A percentile compares a stretch with the other conserved stretches of the same genome.
Conservation (phyloP, 2,113 vertebrate genomes). For the Hypocryptadius cinnamomeus region DNA sequence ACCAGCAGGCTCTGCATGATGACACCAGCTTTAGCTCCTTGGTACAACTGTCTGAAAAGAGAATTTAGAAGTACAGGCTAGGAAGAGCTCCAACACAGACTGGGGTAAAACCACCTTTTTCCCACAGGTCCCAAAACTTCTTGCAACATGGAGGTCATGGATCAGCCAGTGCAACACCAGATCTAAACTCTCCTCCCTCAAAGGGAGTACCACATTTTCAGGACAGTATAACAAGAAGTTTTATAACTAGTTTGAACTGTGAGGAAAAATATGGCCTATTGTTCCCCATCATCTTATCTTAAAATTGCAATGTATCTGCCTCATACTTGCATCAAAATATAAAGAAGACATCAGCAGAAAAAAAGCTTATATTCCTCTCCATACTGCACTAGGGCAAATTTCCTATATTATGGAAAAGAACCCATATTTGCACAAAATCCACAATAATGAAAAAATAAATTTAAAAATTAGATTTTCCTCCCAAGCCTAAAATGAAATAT, state of each 20-base stretch:
- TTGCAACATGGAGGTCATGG: accelerated
- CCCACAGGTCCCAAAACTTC: not conserved
- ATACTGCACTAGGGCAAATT: not conserved
- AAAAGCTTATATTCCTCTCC: not conserved
- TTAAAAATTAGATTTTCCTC: not conserved
- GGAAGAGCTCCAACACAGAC: not conserved
- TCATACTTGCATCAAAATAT: not conserved
- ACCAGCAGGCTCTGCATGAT: not conserved
- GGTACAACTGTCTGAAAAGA: not conserved
- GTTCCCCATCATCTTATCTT: not conserved
- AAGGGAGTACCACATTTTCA: not conserved
- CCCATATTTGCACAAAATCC: not conserved
- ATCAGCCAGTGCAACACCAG: not conserved
- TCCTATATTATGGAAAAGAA: not conserved
- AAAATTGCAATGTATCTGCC: not conserved
- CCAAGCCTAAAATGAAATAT: not conserved
- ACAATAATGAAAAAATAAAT: not conserved
- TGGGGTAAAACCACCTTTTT: not conserved
- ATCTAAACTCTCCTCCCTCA: not conserved
- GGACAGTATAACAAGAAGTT: not conserved
- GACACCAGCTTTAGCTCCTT: too few species aligned
- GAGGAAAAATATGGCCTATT: not conserved
- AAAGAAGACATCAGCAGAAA: not conserved
- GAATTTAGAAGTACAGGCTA: not conserved
- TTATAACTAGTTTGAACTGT: not conserved